Evolutionary conservation across 2,888 invertebrate species (phyloP).

Genomic region (Drosophila atroscutellata): DNA sequence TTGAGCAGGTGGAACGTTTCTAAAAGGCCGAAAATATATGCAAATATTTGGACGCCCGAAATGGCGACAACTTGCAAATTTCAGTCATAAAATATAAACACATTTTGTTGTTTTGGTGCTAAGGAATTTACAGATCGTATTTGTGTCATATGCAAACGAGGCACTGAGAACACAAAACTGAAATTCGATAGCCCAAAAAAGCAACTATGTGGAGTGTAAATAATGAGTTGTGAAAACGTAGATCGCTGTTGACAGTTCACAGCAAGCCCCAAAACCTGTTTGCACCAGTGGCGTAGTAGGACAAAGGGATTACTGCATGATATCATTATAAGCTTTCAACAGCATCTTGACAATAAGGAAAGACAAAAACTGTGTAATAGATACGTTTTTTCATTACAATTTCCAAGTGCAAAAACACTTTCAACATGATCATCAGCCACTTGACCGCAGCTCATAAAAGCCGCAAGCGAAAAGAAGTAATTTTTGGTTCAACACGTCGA

Average conservation of each 20-base stretch:
- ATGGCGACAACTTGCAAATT: constrained; percentile 66
- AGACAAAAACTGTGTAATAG: constrained; percentile 11
- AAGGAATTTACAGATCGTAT: constrained; percentile 35
- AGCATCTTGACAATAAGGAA: constrained; percentile 2
- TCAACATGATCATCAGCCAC: constrained; percentile 45
- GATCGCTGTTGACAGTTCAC: constrained; percentile 57
- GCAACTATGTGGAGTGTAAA: constrained; percentile 56
- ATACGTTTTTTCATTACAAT: constrained; percentile 20
- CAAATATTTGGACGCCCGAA: constrained; percentile 66
- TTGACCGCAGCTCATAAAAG: constrained; percentile 60
- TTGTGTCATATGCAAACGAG: constrained; percentile 72
- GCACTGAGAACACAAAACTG: constrained; percentile 44
- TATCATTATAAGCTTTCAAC: constrained; percentile 4
- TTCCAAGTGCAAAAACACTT: constrained; percentile 36
- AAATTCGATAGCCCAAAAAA: constrained; percentile 64
- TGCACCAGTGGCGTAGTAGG: constrained; percentile 24
- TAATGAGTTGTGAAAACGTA: constrained; percentile 52
- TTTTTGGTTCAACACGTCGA: constrained; percentile 38
- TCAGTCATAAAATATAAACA: constrained; percentile 18
- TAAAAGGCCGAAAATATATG: constrained; percentile 53
- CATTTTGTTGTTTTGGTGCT: constrained; percentile 8
- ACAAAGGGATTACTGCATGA: constrained; percentile 24
- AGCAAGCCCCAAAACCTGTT: constrained; percentile 43
- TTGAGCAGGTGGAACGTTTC: constrained; percentile 57
- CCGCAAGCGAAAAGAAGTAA: constrained; percentile 52